Conservation (phyloP, 2,113 vertebrate species). For the Pangasianodon gigas region DNA sequence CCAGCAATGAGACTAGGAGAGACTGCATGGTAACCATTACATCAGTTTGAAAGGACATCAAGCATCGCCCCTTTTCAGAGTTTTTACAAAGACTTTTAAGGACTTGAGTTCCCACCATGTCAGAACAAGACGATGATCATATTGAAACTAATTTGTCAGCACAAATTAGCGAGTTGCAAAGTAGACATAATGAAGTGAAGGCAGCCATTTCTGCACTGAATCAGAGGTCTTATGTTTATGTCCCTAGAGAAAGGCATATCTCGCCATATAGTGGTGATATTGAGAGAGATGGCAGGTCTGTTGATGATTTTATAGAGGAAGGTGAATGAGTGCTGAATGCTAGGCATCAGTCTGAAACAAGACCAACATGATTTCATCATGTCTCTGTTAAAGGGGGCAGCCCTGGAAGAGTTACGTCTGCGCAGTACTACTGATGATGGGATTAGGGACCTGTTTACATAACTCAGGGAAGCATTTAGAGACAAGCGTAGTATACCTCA, state of each 20-base stretch:
- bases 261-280: background rate
- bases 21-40: too few species aligned
- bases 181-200: background rate
- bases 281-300: background rate
- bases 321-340: background rate
- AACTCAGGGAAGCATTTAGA: background rate
- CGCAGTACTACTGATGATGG: too few species aligned
- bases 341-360: background rate
- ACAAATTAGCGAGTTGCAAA: background rate
- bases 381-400: background rate
- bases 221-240: slow-evolving; percentile 14
- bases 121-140: background rate
- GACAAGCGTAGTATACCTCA: background rate
- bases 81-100: background rate
- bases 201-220: background rate
- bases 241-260: background rate
- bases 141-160: background rate
- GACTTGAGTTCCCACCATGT: background rate
- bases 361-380: background rate
- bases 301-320: background rate
- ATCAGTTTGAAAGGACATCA: background rate
- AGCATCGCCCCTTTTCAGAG: background rate
- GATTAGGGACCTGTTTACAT: background rate
- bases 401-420: background rate
- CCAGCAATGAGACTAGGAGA: too few species aligned